Base-by-base conservation (phyloP, 2,113 vertebrate genomes). In the Ardeotis arabs region DNA sequence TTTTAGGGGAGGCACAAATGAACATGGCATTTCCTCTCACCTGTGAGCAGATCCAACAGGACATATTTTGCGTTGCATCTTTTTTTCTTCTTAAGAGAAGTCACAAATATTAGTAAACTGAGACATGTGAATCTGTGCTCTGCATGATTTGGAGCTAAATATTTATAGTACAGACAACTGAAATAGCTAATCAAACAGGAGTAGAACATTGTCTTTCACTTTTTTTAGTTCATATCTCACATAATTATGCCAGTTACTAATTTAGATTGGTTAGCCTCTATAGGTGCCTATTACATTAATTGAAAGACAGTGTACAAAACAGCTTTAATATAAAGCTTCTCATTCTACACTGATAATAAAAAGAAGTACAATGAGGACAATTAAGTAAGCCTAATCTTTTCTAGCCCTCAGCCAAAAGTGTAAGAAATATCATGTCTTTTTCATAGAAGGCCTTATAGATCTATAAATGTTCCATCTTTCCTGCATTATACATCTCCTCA, bases 311-410 rank as follows among this genome's bases (percentile, higher is more conserved):
- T 39, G 31, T 28, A 63, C 3, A 52, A 74, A 76, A 41, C 9
- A 76, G 18, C 24, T 72, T 83, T 59, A 70, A 70, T 53, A 86
- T 47, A 83, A 80, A 86, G 13, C n/a, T 73, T 47, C 20, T 53
- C 45, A 86, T 90, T 88, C 76, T 74, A 55, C 59, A 37, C 23
- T 28, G n/a, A 84, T 37, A 74, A 88, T 74, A 90, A 83, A 94
- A 88, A 56, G 19, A 76, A 92, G 93, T 70, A 80, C 16, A 93
- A 78, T 35, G 50, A 93, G 37, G 37, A 93, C 58, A 88, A 80
- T 67, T 69, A 88, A 93, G n/a, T 77, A 86, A 90, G 90, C 59
- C 20, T 76, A 69, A 73, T 86, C 28, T 92, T 86, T 93, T 92
- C 47, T 80, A 93, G 59, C 72, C 37, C 37, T 84, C 45, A 93